Percentiles rank a stretch among this genome's conserved stretches.
Evolutionary conservation across 2,797 vertebrate species (phyloP).

Genomic region (Pseudochirops cupreus): DNA sequence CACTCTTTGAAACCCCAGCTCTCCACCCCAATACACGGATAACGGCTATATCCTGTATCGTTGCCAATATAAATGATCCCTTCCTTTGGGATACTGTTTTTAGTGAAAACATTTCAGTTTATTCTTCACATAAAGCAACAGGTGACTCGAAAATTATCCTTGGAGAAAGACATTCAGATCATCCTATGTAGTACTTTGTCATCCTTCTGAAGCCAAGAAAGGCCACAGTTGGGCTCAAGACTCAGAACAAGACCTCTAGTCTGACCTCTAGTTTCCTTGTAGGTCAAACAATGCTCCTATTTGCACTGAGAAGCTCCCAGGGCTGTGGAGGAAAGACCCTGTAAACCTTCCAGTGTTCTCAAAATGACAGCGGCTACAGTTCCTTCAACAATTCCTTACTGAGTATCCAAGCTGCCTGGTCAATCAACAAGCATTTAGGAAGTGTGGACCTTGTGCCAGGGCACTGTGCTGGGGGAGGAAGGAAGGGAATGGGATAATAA

Average conservation of each 20-base stretch:
- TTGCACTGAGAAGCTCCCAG: neutral
- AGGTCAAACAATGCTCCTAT: neutral
- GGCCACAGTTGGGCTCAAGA: neutral
- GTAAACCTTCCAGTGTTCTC: neutral
- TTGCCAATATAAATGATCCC: constrained; percentile 42
- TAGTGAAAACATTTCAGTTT: constrained; percentile 47
- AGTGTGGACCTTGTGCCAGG: neutral
- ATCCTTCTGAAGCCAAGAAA: neutral
- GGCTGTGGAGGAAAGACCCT: neutral
- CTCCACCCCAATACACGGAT: constrained; percentile 26
- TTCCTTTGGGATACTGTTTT: constrained; percentile 50
- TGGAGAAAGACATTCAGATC: constrained; percentile 47
- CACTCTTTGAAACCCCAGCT: constrained; percentile 55
- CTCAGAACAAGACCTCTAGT: neutral
- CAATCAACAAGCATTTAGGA: neutral
- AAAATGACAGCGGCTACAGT: neutral
- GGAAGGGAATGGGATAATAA: constrained; percentile 4
- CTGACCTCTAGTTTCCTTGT: neutral
- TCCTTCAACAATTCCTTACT: neutral
- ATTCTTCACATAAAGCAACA: constrained; percentile 42
- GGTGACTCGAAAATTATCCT: constrained; percentile 32
- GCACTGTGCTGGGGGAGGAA: neutral
- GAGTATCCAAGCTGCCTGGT: neutral
- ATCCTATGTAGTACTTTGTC: neutral
- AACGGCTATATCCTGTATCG: constrained; percentile 35